Conservation (phyloP, 2,113 vertebrate genomes). For the Pleuronectes platessa region DNA sequence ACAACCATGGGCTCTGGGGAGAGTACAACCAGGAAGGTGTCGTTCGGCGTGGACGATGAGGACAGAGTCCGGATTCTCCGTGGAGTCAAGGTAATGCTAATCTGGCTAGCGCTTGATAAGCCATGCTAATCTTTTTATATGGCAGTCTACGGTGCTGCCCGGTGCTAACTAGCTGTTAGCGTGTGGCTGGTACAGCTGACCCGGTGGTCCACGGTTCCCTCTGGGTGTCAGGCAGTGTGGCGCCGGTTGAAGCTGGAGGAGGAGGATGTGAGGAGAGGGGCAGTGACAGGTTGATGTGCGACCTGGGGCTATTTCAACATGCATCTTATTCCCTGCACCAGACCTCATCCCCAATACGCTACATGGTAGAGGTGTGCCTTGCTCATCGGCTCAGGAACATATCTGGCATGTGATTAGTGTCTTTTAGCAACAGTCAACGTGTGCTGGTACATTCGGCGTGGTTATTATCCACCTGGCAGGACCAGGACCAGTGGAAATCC, state of each 20-base stretch:
- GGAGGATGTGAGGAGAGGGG: conserved; percentile 25
- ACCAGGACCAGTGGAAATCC: not conserved
- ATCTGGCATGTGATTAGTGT: no score
- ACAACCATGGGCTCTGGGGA: conserved; percentile 85
- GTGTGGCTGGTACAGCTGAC: not conserved
- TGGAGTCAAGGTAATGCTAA: conserved; percentile 89
- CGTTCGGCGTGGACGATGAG: conserved; percentile 90
- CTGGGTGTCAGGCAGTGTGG: not conserved
- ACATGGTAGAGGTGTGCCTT: not conserved
- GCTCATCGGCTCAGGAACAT: not conserved
- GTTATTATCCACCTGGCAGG: not conserved
- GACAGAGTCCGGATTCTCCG: conserved; percentile 90
- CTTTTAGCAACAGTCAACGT: not conserved
- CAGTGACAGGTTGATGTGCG: conserved; percentile 22
- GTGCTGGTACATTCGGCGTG: not conserved
- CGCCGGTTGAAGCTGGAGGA: not conserved
- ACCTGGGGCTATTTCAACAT: not conserved
- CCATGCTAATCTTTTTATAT: not conserved
- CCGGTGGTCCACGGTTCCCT: not conserved
- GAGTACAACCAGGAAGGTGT: conserved; percentile 88
- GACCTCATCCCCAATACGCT: not conserved
- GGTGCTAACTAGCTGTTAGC: not conserved
- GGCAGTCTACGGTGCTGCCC: not conserved
- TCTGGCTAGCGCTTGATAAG: conserved; percentile 65
- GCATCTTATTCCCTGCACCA: not conserved